These are phyloP conservation scores for Steinernema khuongi DNA, from an alignment of 1,140 invertebrate genomes.

Conservation along the genomic window DNA sequence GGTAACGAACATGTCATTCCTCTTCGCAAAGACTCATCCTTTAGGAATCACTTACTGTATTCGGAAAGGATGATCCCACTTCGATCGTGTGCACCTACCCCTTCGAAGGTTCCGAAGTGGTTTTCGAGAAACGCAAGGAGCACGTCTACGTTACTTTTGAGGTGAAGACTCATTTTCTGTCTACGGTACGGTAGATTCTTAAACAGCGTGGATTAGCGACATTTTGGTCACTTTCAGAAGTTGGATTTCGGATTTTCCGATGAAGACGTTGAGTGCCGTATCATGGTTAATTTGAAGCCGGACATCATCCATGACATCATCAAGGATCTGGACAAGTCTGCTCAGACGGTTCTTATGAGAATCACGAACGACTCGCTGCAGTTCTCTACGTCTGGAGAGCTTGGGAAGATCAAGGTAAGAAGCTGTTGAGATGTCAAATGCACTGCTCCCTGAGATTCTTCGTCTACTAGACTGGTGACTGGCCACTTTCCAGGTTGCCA, in stretches of 20 bases:
- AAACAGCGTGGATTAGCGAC: background rate
- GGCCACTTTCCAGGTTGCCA: background rate
- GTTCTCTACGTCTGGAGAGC: background rate
- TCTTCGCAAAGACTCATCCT: background rate
- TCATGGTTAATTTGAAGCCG: background rate
- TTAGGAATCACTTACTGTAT: background rate
- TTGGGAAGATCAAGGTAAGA: background rate
- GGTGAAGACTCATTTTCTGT: background rate
- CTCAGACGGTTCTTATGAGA: background rate
- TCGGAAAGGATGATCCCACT: background rate
- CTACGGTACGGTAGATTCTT: background rate
- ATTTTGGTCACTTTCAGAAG: background rate
- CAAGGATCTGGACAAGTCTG: conserved; percentile 2
- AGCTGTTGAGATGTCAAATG: no score
- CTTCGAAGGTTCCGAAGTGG: background rate
- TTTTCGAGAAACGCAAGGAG: background rate
- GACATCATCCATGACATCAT: background rate
- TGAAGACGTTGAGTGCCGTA: background rate
- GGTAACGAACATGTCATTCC: background rate
- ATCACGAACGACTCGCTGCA: background rate
- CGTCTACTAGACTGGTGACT: background rate
- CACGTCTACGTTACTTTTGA: background rate
- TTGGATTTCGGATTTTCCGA: background rate
- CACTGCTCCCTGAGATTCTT: background rate
- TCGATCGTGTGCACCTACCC: background rate